Conservation (phyloP, 1,140 invertebrate species). For the Lanistes nyassanus region DNA sequence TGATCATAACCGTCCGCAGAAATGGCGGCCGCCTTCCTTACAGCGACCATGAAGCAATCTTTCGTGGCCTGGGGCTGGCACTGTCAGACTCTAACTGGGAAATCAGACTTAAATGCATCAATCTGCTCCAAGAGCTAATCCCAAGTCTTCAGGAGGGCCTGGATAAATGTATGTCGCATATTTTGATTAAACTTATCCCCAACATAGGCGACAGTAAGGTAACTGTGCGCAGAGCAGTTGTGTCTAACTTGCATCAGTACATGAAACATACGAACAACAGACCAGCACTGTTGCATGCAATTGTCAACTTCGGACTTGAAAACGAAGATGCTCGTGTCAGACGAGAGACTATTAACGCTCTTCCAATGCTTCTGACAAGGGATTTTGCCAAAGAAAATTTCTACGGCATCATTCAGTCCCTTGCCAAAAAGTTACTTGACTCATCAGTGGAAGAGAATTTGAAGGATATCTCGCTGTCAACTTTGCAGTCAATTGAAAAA, state of each 20-base stretch:
- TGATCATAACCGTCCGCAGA: conserved; percentile 57
- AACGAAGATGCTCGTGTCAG: conserved; percentile 56
- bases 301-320: conserved; percentile 62
- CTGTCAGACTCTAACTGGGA: conserved; percentile 63
- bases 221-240: conserved; percentile 58
- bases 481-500: conserved; percentile 60
- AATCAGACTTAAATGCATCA: conserved; percentile 63
- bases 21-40: conserved; percentile 64
- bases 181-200: conserved; percentile 60
- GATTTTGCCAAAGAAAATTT: conserved; percentile 63
- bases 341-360: conserved; percentile 60
- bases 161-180: conserved; percentile 61
- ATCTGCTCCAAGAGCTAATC: conserved; percentile 63
- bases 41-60: conserved; percentile 57
- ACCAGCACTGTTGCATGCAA: conserved; percentile 51
- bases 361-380: conserved; percentile 65
- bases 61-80: conserved; percentile 57
- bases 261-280: conserved; percentile 63
- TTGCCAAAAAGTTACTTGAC: conserved; percentile 61
- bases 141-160: conserved; percentile 62
- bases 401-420: conserved; percentile 57
- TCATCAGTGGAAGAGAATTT: conserved; percentile 59
- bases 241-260: conserved; percentile 64
- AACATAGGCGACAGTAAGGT: conserved; percentile 65
- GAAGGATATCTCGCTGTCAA: conserved; percentile 54